Percentiles rank a stretch among this genome's conserved stretches.
Evolutionary conservation across 2,797 vertebrate species (phyloP).

Genomic region (Gymnothorax javanicus): DNA sequence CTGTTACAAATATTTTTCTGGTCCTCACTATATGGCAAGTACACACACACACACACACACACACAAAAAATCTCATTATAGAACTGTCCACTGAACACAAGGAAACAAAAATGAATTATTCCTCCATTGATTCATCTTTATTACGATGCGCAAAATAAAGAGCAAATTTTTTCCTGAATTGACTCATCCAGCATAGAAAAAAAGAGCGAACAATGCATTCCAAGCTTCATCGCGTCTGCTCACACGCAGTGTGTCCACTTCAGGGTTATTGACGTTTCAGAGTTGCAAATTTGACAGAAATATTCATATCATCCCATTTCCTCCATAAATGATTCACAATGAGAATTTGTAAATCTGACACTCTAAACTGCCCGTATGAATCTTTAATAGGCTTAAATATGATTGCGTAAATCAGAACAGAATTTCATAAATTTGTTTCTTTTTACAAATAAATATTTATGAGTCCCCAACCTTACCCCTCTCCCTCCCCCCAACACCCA

Average conservation of each 20-base stretch:
- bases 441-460: slow-evolving; percentile 81
- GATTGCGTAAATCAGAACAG: slow-evolving; percentile 71
- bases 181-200: too few species aligned
- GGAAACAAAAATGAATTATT: too few species aligned
- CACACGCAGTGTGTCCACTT: neutral
- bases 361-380: slow-evolving; percentile 67
- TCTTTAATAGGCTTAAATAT: slow-evolving; percentile 80
- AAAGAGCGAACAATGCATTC: too few species aligned
- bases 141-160: too few species aligned
- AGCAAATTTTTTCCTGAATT: too few species aligned
- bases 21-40: too few species aligned
- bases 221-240: too few species aligned
- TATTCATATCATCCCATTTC: slow-evolving; percentile 37
- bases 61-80: too few species aligned
- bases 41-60: too few species aligned
- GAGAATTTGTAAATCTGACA: slow-evolving; percentile 73
- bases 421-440: slow-evolving; percentile 72
- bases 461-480: slow-evolving; percentile 39
- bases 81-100: too few species aligned
- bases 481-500: slow-evolving; percentile 51
- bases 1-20: too few species aligned
- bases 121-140: too few species aligned
- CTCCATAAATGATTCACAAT: slow-evolving; percentile 68
- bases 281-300: slow-evolving; percentile 41
- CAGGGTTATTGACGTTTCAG: slow-evolving; percentile 32